These are phyloP conservation scores for Platorchestia sp. DNA, from an alignment of 1,140 invertebrate genomes.

Conservation along the genomic window DNA sequence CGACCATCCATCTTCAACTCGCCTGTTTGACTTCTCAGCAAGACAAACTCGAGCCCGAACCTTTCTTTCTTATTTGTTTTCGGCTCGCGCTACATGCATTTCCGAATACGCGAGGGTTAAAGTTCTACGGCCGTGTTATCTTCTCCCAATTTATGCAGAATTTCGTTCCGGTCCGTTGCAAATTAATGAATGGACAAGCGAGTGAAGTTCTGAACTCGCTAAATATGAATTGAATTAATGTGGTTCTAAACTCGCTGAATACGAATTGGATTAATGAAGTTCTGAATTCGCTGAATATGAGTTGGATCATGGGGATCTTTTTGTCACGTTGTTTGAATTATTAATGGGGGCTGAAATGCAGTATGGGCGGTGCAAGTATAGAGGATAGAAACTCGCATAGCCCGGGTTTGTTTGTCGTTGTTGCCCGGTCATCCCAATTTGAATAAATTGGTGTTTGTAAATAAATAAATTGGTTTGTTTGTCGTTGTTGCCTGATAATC, in stretches of 20 bases:
- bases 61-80: not conserved
- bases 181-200: not conserved
- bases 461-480: too few relatives aligned
- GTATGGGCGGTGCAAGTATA: too few relatives aligned
- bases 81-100: not conserved
- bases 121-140: not conserved
- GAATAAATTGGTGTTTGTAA: too few relatives aligned
- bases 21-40: conserved; percentile 8
- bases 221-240: not conserved
- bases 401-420: too few relatives aligned
- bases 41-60: not conserved
- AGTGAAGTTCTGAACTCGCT: not conserved
- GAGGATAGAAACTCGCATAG: too few relatives aligned
- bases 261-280: too few relatives aligned
- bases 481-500: too few relatives aligned
- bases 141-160: not conserved
- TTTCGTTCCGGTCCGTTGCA: not conserved
- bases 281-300: not conserved
- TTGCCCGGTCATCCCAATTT: too few relatives aligned
- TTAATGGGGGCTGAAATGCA: not conserved
- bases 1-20: not conserved
- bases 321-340: not conserved
- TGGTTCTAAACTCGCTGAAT: too few relatives aligned
- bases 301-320: not conserved
- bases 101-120: not conserved